Percentiles rank a stretch among this genome's conserved stretches.
These are phyloP conservation scores for Macrophya annulata DNA, from an alignment of 2,888 invertebrate genomes.

Conservation along the genomic window DNA sequence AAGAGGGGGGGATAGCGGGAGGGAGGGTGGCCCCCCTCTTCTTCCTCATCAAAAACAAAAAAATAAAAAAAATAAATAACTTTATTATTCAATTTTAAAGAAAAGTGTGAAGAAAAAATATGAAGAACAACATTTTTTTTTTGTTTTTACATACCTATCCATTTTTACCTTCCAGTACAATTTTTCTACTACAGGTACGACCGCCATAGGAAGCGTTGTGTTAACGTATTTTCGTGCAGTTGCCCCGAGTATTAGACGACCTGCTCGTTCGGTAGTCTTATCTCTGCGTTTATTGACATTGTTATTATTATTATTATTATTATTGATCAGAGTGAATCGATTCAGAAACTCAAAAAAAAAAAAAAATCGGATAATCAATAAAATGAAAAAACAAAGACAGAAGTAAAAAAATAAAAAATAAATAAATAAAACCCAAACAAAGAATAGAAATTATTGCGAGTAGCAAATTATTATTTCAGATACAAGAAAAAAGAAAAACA, in stretches of 20 bases:
- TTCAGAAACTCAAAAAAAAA: neutral
- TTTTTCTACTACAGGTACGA: conserved; percentile 82
- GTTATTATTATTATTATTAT: conserved; percentile 32
- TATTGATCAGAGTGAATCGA: neutral
- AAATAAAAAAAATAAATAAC: conserved; percentile 9
- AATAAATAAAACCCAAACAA: too few relatives aligned
- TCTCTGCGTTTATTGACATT: conserved; percentile 79
- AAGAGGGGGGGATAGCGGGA: too few relatives aligned
- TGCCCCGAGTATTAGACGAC: conserved; percentile 84
- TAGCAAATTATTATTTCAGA: too few relatives aligned
- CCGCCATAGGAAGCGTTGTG: conserved; percentile 82
- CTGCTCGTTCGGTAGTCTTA: conserved; percentile 81
- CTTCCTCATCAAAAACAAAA: neutral
- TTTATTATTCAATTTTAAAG: too few relatives aligned
- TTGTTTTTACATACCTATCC: conserved; percentile 81
- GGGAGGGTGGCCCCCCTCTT: neutral
- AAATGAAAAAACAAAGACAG: neutral
- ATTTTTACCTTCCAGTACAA: conserved; percentile 88
- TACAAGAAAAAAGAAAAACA: too few relatives aligned
- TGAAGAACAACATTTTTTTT: too few relatives aligned
- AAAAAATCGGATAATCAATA: too few relatives aligned
- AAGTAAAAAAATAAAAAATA: too few relatives aligned
- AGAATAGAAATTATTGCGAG: too few relatives aligned
- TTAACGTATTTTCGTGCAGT: conserved; percentile 84
- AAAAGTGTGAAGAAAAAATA: too few relatives aligned